Evolutionary conservation across 2,888 invertebrate species (phyloP), one percentile per base, ranked within the genome.

Genomic region (Zonitis immaculata): DNA sequence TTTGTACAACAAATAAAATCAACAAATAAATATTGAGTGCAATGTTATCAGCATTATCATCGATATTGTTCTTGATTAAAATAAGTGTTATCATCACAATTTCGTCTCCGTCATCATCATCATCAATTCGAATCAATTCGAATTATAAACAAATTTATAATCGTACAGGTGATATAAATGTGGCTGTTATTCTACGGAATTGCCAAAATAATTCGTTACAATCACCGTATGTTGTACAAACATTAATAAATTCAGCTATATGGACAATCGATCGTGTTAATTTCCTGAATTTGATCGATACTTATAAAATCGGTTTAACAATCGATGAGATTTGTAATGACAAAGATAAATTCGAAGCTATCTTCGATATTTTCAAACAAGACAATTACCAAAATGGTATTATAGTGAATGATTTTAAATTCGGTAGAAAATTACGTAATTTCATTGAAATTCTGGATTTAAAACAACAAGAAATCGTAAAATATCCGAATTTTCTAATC

Each of bases 241-340:
- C 71, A 1, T 43, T 70, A 5, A 58, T 69, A 7, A 68, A 69
- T 48, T 66, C 73, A 1, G 71, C 73, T 1, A 60, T 69, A 45
- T 76, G 75, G 75, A 67, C 66, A 1, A 57, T 61, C 2, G 63
- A 75, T 44, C 64, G 73, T 20, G 30, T 75, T 6, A 74, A 75
- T 53, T 62, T 60, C 44, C 57, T 75, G 22, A 62, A 71, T 50
- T 49, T 61, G 8, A 48, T 66, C 6, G 39, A 59, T 8, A 66
- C 66, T 4, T 46, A 72, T 6, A 64, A 59, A 35, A 48, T 57
- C 12, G 73, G 72, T 8, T 20, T 74, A 3, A 49, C 59, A 6
- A 62, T 73, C 6, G 69, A 66, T 55, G 64, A 70, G 48, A 61
- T 66, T n/a, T 73, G 73, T 49, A 61, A 61, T 2, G 66, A 69